Conservation (phyloP, 2,113 vertebrate genomes). For the Hippopotamus amphibius region DNA sequence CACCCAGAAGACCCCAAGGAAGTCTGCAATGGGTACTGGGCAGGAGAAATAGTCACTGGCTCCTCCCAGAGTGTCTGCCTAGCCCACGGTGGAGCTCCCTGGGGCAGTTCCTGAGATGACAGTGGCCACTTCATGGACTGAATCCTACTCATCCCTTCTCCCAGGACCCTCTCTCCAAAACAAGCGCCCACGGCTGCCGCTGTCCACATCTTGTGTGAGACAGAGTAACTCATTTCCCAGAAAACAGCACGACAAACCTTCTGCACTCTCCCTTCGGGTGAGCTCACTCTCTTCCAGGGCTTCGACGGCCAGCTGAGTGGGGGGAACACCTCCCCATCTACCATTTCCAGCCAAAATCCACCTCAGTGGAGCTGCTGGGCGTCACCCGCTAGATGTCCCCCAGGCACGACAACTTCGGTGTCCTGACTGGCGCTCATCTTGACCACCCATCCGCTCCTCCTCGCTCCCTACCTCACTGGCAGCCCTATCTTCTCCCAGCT, state of each 20-base stretch:
- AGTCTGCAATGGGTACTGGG: background rate
- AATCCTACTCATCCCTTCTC: background rate
- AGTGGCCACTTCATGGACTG: background rate
- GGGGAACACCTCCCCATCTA: conserved; percentile 13
- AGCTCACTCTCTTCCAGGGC: background rate
- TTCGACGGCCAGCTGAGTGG: background rate
- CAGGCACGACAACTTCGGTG: background rate
- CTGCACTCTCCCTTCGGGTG: background rate
- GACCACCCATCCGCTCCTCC: background rate
- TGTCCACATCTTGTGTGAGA: background rate
- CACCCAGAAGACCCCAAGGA: background rate
- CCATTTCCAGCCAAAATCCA: conserved; percentile 36
- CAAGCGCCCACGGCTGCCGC: background rate
- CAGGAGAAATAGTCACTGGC: background rate
- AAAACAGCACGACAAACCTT: background rate
- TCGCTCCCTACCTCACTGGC: background rate
- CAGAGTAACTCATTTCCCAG: background rate
- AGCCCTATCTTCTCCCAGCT: background rate
- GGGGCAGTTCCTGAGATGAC: background rate
- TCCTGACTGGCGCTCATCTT: background rate
- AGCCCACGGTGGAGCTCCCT: background rate
- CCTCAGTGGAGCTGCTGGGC: background rate
- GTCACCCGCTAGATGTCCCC: background rate
- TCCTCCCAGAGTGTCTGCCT: background rate
- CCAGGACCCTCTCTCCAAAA: background rate